phyloP scores from a whole-genome alignment of 2,888 invertebrate genomes.

The Acrobeloides nanus region DNA sequence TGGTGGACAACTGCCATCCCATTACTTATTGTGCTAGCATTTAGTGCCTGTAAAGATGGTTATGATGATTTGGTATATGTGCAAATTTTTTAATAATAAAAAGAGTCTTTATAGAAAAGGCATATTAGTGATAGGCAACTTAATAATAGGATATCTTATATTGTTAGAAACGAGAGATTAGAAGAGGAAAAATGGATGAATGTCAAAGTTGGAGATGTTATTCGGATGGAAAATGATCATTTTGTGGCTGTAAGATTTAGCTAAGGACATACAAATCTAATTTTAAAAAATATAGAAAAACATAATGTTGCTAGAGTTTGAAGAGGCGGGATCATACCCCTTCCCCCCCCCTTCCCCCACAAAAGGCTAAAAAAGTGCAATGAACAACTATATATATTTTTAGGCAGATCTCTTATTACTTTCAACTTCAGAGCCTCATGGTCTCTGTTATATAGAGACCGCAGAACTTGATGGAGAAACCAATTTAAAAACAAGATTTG shows the following conservation, averaged over 20 bases:
- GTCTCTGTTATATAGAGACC: constrained; percentile 97
- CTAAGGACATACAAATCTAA: too few relatives aligned
- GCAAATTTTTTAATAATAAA: background rate
- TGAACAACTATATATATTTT: too few relatives aligned
- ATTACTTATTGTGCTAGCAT: constrained; percentile 81
- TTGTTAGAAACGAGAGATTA: constrained; percentile 79
- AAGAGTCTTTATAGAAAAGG: constrained; percentile 71
- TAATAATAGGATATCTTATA: constrained; percentile 85
- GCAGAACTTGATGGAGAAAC: constrained; percentile 98
- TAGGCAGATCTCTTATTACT: constrained; percentile 87
- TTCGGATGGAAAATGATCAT: constrained; percentile 97
- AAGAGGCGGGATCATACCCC: too few relatives aligned
- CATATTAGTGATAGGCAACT: constrained; percentile 95
- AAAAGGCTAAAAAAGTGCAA: too few relatives aligned
- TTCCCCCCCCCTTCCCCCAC: too few relatives aligned
- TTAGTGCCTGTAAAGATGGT: constrained; percentile 94
- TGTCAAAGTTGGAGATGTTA: constrained; percentile 88
- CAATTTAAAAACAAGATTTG: constrained; percentile 94
- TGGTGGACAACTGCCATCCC: constrained; percentile 94
- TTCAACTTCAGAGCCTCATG: constrained; percentile 95
- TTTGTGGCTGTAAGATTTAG: too few relatives aligned
- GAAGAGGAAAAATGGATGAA: constrained; percentile 73
- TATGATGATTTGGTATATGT: constrained; percentile 85
- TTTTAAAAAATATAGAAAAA: too few relatives aligned
- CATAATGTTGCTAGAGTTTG: too few relatives aligned